Percentiles rank a stretch among this genome's conserved stretches.
These are phyloP conservation scores for Cacatua alba DNA, from an alignment of 2,113 vertebrate species.

Conservation along the genomic window DNA sequence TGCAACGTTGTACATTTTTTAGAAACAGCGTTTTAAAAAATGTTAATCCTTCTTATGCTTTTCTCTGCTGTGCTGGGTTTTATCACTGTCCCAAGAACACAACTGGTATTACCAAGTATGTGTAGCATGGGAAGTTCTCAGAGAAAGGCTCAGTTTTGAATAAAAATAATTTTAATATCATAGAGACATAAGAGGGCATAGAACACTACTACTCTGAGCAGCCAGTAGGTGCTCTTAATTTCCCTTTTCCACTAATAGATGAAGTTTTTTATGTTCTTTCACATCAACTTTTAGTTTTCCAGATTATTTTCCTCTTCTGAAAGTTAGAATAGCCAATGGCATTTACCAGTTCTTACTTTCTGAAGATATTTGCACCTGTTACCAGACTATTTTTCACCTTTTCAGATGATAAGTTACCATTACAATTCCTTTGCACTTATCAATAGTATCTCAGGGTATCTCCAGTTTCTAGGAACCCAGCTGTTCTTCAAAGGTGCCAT, in stretches of 20 bases:
- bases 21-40: not conserved
- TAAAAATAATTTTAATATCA: not conserved
- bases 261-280: fast-evolving
- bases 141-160: not conserved
- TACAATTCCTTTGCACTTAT: not conserved
- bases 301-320: not conserved
- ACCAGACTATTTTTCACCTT: not conserved
- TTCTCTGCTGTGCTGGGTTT: not conserved
- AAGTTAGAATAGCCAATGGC: not conserved
- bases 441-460: not conserved
- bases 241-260: not conserved
- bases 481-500: not conserved
- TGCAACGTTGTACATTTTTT: not conserved
- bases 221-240: not conserved
- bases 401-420: not conserved
- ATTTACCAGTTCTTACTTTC: not conserved
- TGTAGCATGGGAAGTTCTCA: not conserved
- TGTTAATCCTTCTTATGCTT: not conserved
- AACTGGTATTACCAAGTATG: not conserved
- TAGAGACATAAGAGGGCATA: not conserved
- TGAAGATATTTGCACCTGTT: not conserved
- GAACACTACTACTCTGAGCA: not conserved
- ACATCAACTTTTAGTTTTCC: not conserved
- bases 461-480: not conserved
- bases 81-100: not conserved